Evolutionary conservation across 2,888 invertebrate genomes (phyloP).

Genomic region (Lithophane ornitopus): DNA sequence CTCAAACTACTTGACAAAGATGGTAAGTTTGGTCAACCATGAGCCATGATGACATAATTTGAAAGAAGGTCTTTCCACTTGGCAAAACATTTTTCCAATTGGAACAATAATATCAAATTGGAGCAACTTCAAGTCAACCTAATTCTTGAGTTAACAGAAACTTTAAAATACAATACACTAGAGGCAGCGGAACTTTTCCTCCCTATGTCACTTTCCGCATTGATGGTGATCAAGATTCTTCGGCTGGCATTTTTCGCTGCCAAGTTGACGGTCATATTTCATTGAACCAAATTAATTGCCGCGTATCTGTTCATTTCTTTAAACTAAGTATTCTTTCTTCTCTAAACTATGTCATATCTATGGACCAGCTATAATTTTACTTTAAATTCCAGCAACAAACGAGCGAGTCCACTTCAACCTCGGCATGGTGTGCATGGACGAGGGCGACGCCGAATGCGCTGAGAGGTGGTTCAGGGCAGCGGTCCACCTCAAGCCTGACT

Average conservation of each 20-base stretch:
- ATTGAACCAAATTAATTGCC: neutral
- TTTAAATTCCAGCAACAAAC: constrained; percentile 91
- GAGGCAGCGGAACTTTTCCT: neutral
- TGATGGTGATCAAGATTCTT: neutral
- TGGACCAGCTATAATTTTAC: neutral
- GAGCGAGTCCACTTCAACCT: constrained; percentile 98
- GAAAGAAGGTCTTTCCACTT: neutral
- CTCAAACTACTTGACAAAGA: constrained; percentile 95
- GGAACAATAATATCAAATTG: neutral
- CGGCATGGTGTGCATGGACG: constrained; percentile 99
- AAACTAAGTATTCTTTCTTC: neutral
- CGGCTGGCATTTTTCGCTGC: neutral
- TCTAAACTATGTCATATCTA: too few species aligned
- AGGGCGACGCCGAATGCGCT: constrained; percentile 96
- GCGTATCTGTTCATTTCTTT: neutral
- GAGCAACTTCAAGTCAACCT: neutral
- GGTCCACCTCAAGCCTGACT: constrained; percentile 96
- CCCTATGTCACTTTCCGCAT: neutral
- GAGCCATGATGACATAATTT: neutral
- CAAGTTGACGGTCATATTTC: neutral
- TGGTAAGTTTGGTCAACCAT: constrained; percentile 78
- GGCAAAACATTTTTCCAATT: neutral
- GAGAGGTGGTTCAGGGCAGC: constrained; percentile 98
- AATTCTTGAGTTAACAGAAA: neutral
- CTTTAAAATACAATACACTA: neutral